These are phyloP conservation scores for Priocnemis perturbator DNA, from an alignment of 2,888 invertebrate genomes.

Conservation along the genomic window DNA sequence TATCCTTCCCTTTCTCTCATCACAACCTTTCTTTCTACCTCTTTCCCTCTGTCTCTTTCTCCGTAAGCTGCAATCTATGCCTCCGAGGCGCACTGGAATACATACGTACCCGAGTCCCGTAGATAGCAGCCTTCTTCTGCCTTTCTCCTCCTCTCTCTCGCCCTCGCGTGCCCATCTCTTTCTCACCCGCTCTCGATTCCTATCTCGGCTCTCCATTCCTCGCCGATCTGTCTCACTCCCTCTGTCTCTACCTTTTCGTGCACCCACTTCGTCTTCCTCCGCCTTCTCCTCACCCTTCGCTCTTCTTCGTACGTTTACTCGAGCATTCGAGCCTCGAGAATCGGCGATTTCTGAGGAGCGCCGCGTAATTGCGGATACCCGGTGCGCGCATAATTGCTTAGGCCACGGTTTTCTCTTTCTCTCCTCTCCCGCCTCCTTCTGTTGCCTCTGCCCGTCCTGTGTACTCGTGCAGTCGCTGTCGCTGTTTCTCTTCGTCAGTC, in stretches of 20 bases:
- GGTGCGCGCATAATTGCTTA: constrained; percentile 58
- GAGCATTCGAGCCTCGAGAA: constrained; percentile 36
- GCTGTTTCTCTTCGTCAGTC: constrained; percentile 16
- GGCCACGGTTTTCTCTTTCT: constrained; percentile 38
- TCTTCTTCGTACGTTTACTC: constrained; percentile 30
- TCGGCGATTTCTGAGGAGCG: constrained; percentile 56
- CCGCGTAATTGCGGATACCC: constrained; percentile 60
- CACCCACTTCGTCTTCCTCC: constrained; percentile 20
- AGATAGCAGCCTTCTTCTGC: constrained; percentile 35
- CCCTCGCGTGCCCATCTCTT: constrained; percentile 13
- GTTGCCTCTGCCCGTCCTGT: too few relatives aligned
- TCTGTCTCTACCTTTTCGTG: constrained; percentile 17
- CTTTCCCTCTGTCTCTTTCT: constrained; percentile 28
- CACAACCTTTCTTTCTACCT: neutral
- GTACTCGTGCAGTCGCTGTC: neutral
- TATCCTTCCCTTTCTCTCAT: constrained; percentile 6
- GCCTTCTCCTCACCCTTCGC: constrained; percentile 21
- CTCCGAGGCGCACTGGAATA: constrained; percentile 32
- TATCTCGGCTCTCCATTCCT: constrained; percentile 13
- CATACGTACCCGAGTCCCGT: constrained; percentile 38
- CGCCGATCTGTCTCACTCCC: neutral
- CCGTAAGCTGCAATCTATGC: constrained; percentile 41
- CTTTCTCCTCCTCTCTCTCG: constrained; percentile 26
- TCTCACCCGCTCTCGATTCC: constrained; percentile 15
- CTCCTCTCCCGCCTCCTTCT: constrained; percentile 24